These are phyloP conservation scores for Furcifer pardalis DNA, from an alignment of 2,797 vertebrate species.

Conservation along the genomic window DNA sequence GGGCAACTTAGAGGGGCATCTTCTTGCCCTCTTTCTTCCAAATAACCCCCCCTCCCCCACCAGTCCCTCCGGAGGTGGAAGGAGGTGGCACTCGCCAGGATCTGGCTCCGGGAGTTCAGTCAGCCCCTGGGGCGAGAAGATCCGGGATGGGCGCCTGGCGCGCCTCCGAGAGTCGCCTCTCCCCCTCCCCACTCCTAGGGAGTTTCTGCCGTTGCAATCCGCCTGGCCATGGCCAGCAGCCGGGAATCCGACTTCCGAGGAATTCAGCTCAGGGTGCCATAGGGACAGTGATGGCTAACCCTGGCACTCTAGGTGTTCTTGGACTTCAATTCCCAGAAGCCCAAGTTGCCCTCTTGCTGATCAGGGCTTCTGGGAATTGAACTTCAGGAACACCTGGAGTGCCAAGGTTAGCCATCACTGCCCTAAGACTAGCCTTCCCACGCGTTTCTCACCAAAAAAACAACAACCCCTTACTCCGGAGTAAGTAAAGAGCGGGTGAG, in stretches of 20 bases:
- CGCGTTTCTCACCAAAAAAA: not conserved
- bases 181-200: too few relatives aligned
- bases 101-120: not conserved
- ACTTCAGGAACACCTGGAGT: too few relatives aligned
- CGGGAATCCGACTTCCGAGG: not conserved
- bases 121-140: not conserved
- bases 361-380: too few relatives aligned
- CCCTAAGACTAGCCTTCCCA: too few relatives aligned
- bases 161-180: not conserved
- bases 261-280: not conserved
- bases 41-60: not conserved
- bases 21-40: not conserved
- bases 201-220: too few relatives aligned
- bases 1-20: not conserved
- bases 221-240: fast-evolving
- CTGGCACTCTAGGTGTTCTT: too few relatives aligned
- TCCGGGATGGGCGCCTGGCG: too few relatives aligned
- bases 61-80: not conserved
- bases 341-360: too few relatives aligned
- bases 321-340: too few relatives aligned
- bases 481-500: not conserved
- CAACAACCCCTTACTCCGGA: not conserved
- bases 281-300: too few relatives aligned
- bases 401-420: too few relatives aligned
- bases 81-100: not conserved